A percentile compares a stretch with the other conserved stretches of the same genome.
phyloP scores from a whole-genome alignment of 2,888 invertebrate species.

The Lutraria lutraria region DNA sequence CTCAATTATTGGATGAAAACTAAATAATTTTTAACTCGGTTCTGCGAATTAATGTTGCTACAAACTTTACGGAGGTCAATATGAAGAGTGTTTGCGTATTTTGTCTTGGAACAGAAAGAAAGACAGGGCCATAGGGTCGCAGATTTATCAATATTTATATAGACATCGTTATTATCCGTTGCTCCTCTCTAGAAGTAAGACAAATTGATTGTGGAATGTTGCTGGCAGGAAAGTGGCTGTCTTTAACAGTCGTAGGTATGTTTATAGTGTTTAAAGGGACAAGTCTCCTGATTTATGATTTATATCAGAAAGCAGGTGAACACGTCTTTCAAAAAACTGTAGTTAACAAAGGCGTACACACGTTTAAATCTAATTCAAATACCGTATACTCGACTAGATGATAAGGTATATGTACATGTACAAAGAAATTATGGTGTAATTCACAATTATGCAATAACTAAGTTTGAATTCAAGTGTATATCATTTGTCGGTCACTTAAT shows the following conservation, averaged over 20 bases:
- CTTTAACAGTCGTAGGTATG: neutral
- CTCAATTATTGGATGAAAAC: neutral
- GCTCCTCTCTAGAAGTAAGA: neutral
- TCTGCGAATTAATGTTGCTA: neutral
- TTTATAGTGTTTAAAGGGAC: no score
- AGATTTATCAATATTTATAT: neutral
- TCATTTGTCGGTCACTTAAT: no score
- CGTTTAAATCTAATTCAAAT: no score
- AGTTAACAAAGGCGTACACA: no score
- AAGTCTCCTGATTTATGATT: no score
- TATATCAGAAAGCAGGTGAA: no score
- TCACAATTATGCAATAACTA: no score
- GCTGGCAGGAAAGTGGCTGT: neutral
- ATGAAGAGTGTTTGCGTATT: neutral
- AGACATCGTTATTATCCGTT: neutral
- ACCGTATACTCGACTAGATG: no score
- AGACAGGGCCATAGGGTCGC: neutral
- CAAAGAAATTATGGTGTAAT: no score
- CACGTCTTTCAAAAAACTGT: no score
- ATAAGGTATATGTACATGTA: no score
- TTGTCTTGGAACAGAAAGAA: neutral
- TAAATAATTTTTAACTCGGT: neutral
- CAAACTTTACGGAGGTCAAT: neutral
- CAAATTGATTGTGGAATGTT: neutral
- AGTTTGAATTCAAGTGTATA: no score